Percentiles rank a stretch among this genome's conserved stretches.
These are phyloP conservation scores for Scolanthus callimorphus DNA, from an alignment of 92 coral and sea anemone genomes.

Conservation along the genomic window DNA sequence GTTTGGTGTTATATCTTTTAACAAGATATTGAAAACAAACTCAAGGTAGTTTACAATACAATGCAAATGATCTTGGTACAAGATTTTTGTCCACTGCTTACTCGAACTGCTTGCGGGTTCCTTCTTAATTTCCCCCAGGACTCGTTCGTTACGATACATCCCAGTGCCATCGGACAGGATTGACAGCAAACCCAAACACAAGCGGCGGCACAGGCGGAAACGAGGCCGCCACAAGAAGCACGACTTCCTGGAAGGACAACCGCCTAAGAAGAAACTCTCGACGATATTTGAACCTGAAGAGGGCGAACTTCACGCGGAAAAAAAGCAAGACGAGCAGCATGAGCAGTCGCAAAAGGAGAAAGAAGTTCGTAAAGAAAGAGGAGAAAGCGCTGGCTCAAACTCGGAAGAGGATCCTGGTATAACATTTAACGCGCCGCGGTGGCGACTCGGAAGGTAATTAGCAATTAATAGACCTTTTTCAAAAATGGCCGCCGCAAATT, in stretches of 20 bases:
- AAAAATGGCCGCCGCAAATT: too few species aligned
- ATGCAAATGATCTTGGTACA: too few species aligned
- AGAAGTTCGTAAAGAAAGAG: background rate
- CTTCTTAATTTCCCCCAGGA: too few species aligned
- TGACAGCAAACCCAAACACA: conserved; percentile 25
- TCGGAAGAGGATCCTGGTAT: conserved; percentile 9
- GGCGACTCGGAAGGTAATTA: conserved; percentile 32
- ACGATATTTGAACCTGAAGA: conserved; percentile 60
- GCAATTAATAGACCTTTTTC: too few species aligned
- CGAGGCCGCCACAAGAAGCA: conserved; percentile 21
- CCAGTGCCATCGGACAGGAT: background rate
- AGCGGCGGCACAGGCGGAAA: conserved; percentile 33
- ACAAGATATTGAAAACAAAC: too few species aligned
- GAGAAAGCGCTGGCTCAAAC: background rate
- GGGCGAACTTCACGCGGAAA: conserved; percentile 8
- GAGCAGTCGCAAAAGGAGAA: background rate
- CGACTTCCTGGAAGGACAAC: conserved; percentile 14
- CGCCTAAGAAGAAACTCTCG: conserved; percentile 61
- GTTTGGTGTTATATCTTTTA: too few species aligned
- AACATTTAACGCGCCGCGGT: conserved; percentile 20
- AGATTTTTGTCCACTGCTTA: too few species aligned
- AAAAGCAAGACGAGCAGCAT: background rate
- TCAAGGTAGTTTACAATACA: too few species aligned
- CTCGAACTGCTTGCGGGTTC: too few species aligned
- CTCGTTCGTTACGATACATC: background rate